phyloP scores from a whole-genome alignment of 2,113 vertebrate species.

The Percopsis transmontana region DNA sequence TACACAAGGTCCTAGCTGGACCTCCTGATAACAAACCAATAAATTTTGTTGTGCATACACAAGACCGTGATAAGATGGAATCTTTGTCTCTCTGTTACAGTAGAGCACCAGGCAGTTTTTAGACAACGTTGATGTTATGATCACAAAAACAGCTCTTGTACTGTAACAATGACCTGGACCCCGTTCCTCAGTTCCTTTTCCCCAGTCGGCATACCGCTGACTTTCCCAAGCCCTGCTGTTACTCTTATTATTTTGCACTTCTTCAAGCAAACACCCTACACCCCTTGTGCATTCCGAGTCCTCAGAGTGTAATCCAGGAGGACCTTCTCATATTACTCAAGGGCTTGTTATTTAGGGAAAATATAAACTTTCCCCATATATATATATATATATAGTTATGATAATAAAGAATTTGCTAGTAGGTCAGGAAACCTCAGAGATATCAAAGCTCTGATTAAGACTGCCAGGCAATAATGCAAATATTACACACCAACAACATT shows the following conservation, averaged over 20 bases:
- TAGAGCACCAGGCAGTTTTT: conserved; percentile 30
- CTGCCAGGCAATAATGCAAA: not conserved
- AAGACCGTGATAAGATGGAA: conserved; percentile 57
- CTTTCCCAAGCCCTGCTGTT: conserved; percentile 61
- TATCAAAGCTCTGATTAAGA: not conserved
- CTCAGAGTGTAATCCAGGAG: conserved; percentile 24
- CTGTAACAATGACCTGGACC: conserved; percentile 62
- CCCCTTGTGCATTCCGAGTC: conserved; percentile 38
- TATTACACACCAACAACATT: not conserved
- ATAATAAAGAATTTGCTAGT: too few species aligned
- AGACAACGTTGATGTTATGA: conserved; percentile 40
- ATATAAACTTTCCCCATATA: not conserved
- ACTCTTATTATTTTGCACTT: conserved; percentile 55
- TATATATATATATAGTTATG: not conserved
- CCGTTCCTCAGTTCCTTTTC: conserved; percentile 52
- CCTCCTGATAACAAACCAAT: conserved; percentile 54
- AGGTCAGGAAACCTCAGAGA: not conserved
- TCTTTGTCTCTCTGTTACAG: conserved; percentile 65
- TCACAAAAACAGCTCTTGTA: conserved; percentile 37
- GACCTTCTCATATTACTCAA: conserved; percentile 1
- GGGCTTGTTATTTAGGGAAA: not conserved
- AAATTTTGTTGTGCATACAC: conserved; percentile 45
- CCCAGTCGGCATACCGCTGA: conserved; percentile 55
- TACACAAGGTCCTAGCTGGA: conserved; percentile 53
- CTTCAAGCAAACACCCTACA: conserved; percentile 50